Evolutionary conservation across 1,140 invertebrate species (phyloP), one percentile per base, ranked within the genome.

Genomic region (Solen grandis): DNA sequence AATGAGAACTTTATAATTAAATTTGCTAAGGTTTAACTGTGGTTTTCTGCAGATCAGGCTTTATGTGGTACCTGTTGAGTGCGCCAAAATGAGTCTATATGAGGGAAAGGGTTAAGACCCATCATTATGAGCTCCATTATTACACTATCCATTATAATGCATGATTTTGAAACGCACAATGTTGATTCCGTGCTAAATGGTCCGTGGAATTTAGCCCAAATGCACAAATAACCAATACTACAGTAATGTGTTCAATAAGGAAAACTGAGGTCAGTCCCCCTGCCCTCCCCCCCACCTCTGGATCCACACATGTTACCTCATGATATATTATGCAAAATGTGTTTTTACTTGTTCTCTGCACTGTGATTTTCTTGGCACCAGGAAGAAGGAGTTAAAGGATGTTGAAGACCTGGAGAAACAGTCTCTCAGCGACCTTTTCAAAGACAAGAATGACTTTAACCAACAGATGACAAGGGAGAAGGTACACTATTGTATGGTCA

Each of bases 341-440:
- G 29, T 25, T 59, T 59, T 13, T 14, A 22, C 10, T 59, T 13
- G n/a, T 59, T 2, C 1, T 29, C 33, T 14, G 19, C 19, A 5
- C 1, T 29, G 19, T 22, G 27, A 5, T 36, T 3, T 38, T 38
- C 63, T 29, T 38, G 63, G 14, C 13, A 25, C 13, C 25, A 70
- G 31, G 63, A 79, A 36, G 70, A 79, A 27, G 54, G 16, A 10
- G 76, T n/a, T n/a, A n/a, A n/a, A 79, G 8, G 65, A 69, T 27
- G 76, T 69, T 31, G 36, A 55, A 3, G 16, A 29, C 50, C 5
- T 2, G 16, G 38, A 77, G 25, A 2, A 29, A 16, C 33, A 60
- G 38, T 46, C 63, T 33, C 57, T 79, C 22, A 31, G 54, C 29
- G 76, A 69, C 16, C n/a, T 46, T 5, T 79, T 79, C 25, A 79